phyloP scores from a whole-genome alignment of 1,140 invertebrate genomes.

The Pentalonia nigronervosa region DNA sequence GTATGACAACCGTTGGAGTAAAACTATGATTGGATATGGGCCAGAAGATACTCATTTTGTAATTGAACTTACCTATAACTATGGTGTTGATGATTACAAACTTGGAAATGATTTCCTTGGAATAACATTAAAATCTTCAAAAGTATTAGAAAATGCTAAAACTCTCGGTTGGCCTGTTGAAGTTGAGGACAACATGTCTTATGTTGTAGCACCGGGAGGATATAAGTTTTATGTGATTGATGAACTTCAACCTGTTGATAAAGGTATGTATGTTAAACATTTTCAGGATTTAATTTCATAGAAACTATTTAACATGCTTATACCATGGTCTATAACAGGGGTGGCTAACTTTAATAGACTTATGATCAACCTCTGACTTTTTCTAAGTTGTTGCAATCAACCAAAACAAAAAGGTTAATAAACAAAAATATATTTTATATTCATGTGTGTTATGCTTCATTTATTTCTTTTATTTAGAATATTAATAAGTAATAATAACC shows the following conservation, averaged over 20 bases:
- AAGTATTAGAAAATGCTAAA: conserved; percentile 77
- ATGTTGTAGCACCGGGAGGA: conserved; percentile 85
- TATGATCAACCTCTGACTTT: too few relatives aligned
- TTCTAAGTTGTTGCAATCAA: too few relatives aligned
- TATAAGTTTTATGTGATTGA: conserved; percentile 86
- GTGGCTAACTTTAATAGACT: too few relatives aligned
- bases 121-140: conserved; percentile 83
- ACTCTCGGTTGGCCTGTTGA: conserved; percentile 72
- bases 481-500: too few relatives aligned
- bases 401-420: too few relatives aligned
- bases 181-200: conserved; percentile 69
- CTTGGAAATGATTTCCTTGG: conserved; percentile 88
- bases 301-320: not conserved
- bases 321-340: too few relatives aligned
- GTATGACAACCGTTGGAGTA: conserved; percentile 97
- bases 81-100: conserved; percentile 87
- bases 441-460: too few relatives aligned
- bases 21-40: conserved; percentile 99
- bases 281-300: not conserved
- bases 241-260: conserved; percentile 71
- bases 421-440: too few relatives aligned
- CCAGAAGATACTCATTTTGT: conserved; percentile 95
- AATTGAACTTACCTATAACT: conserved; percentile 97
- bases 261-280: conserved; percentile 66
- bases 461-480: too few relatives aligned